These are phyloP conservation scores for Hermetia illucens DNA, from an alignment of 1,140 invertebrate species.

Conservation along the genomic window DNA sequence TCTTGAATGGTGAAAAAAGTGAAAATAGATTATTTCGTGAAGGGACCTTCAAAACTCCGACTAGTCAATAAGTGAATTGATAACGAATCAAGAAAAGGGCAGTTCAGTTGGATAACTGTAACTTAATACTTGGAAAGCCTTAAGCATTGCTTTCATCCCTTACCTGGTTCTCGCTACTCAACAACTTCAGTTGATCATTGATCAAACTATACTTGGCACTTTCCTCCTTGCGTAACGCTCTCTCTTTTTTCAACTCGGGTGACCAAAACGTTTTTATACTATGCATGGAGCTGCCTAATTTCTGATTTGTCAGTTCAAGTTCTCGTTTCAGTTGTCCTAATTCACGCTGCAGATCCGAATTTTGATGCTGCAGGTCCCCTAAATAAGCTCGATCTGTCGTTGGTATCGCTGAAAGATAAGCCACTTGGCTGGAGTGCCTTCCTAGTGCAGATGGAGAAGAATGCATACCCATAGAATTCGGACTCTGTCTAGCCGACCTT, in stretches of 20 bases:
- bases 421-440: no score
- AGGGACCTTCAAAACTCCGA: no score
- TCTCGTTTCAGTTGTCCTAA: constrained; percentile 93
- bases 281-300: constrained; percentile 96
- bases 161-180: constrained; percentile 96
- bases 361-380: constrained; percentile 87
- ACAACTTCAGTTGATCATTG: constrained; percentile 91
- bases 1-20: constrained; percentile 40
- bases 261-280: constrained; percentile 99
- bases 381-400: constrained; percentile 47
- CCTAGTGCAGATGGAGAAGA: no score
- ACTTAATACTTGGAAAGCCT: no score
- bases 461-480: constrained; percentile 31
- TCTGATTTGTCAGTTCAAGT: constrained; percentile 93
- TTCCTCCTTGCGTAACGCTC: constrained; percentile 92
- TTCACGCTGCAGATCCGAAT: constrained; percentile 90
- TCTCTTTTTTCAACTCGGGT: constrained; percentile 96
- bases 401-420: constrained; percentile 26
- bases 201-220: constrained; percentile 93
- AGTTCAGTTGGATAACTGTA: no score
- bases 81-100: no score
- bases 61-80: no score
- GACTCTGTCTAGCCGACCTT: constrained; percentile 61
- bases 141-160: constrained; percentile 14
- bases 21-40: no score